Evolutionary conservation across 1,140 invertebrate genomes (phyloP), one percentile per base, ranked within the genome.

Genomic region (Halesus radiatus): DNA sequence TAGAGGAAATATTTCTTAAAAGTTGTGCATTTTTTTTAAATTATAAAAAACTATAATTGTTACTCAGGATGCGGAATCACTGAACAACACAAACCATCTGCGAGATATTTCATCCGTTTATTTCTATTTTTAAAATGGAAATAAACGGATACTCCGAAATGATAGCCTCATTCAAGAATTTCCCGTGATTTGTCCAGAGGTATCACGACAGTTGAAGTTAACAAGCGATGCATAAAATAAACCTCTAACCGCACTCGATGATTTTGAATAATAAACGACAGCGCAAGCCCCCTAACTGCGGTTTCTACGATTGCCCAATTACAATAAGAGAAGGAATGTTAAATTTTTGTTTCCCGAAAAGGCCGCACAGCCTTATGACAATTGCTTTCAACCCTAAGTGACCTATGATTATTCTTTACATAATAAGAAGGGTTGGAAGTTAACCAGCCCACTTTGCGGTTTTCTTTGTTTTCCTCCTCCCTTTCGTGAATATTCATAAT

Each of bases 371-470:
- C 58, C 80, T 76, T 76, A 66, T 73, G 80, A 78, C 80, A 78
- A 81, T 81, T 81, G 80, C 68, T 73, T 52, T 64, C 76, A 53
- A 54, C 64, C 72, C 72, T 75, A 75, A 53, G 53, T 58, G 76
- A 77, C 76, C 78, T 66, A 70, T 82, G 81, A 82, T 82, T 77
- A 82, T 82, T 82, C 74, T 72, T 70, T 72, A 50, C 50, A 73
- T 73, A 77, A 80, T 80, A 62, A 53, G 32, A 53, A 76, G 77
- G 81, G 81, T 82, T 82, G 77, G 50, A 70, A 75, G 80, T 81
- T 73, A 79, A 78, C 64, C 62, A 68, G 75, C 26, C 58, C 80
- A 82, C 64, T 82, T 82, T 82, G 81, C 64, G 81, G 81, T 82
- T 80, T 82, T n/a, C 52, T 29, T 68, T 81, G 53, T n/a, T 29